A percentile compares a stretch with the other conserved stretches of the same genome.
Evolutionary conservation across 2,888 invertebrate species (phyloP).

Genomic region (Druceiella hillmani): DNA sequence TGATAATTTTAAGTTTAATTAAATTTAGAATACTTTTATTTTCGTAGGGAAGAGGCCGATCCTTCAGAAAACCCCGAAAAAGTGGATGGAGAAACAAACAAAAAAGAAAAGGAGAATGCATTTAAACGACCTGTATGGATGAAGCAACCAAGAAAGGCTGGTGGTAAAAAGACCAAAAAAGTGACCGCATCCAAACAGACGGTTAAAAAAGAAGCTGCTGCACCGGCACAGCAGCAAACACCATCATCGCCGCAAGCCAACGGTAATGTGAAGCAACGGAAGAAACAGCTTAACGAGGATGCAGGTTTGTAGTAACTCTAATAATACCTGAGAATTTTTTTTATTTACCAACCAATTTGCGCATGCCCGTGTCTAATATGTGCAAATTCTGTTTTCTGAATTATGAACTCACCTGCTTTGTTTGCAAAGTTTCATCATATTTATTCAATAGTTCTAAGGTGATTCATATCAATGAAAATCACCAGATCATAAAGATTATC

Average conservation of each 20-base stretch:
- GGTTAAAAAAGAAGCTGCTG: constrained; percentile 25
- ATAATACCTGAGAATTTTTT: no score
- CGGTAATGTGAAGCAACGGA: constrained; percentile 31
- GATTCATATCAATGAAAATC: no score
- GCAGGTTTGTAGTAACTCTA: no score
- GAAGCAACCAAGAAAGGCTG: constrained; percentile 57
- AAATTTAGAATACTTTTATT: constrained; percentile 3
- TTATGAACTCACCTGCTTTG: no score
- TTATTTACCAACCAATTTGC: no score
- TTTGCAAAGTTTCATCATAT: no score
- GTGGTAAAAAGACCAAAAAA: constrained; percentile 60
- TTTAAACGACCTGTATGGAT: constrained; percentile 78
- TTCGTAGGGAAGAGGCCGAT: no score
- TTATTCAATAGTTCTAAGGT: no score
- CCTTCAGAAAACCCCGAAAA: constrained; percentile 31
- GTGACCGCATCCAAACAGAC: constrained; percentile 35
- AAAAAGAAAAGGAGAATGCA: constrained; percentile 44
- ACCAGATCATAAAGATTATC: no score
- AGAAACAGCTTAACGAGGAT: constrained; percentile 1
- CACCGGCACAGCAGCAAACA: constrained; percentile 9
- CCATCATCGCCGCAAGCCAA: constrained; percentile 29
- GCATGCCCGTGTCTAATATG: no score
- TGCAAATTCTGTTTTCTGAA: no score
- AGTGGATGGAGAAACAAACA: constrained; percentile 38
- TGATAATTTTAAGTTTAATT: background rate